Percentiles rank a stretch among this genome's conserved stretches.
Conservation (phyloP, 2,113 vertebrate genomes). For the Gopherus evgoodei region DNA sequence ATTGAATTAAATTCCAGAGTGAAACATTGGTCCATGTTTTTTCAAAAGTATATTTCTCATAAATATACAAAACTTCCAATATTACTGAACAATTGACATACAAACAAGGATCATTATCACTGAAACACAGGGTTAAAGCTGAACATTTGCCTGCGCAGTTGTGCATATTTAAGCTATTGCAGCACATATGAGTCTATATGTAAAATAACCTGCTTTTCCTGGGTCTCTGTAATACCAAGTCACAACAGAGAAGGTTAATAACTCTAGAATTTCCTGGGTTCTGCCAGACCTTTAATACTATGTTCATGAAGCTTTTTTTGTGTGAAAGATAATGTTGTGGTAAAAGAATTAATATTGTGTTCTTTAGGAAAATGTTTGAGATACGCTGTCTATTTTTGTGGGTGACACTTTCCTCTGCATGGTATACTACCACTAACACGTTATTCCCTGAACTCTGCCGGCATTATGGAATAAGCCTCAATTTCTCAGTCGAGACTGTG, state of each 20-base stretch:
- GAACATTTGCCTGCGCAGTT: conserved; percentile 17
- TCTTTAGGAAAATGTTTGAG: neutral
- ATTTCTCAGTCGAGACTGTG: neutral
- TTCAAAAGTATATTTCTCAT: neutral
- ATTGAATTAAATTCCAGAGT: neutral
- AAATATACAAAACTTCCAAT: neutral
- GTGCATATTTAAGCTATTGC: conserved; percentile 26
- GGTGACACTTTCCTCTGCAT: neutral
- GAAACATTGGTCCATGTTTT: neutral
- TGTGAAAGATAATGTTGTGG: conserved; percentile 6
- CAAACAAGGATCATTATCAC: neutral
- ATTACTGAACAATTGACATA: neutral
- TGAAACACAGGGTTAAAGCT: conserved; percentile 15
- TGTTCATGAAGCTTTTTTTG: conserved; percentile 35
- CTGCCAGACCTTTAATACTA: conserved; percentile 5
- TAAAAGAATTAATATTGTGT: conserved; percentile 1
- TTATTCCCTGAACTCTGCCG: neutral
- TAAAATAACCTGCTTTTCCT: conserved; percentile 41
- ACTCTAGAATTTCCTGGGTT: conserved; percentile 14
- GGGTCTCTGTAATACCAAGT: neutral
- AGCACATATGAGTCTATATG: neutral
- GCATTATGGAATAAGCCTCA: neutral
- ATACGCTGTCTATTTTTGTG: neutral
- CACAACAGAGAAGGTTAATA: conserved; percentile 26
- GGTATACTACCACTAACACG: rapidly evolving